These are phyloP conservation scores for Corythaeola cristata DNA, from an alignment of 2,113 vertebrate species.

Conservation along the genomic window DNA sequence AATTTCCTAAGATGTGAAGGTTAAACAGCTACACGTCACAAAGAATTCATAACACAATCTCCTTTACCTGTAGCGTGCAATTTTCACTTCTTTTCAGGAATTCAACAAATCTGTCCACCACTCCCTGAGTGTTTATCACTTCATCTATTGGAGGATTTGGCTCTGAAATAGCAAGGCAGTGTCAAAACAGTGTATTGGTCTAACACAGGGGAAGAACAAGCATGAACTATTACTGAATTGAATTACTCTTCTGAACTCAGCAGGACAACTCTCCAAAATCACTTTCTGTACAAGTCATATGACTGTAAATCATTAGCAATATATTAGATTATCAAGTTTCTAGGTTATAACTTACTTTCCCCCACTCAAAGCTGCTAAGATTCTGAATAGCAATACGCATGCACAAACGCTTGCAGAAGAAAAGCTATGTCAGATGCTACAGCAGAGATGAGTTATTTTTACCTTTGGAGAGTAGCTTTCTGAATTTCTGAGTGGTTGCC, in stretches of 20 bases:
- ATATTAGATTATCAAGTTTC: background rate
- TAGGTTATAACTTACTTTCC: background rate
- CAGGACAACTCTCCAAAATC: background rate
- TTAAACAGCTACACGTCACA: background rate
- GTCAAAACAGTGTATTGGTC: background rate
- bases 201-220: background rate
- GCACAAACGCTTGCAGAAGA: background rate
- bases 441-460: background rate
- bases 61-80: conserved; percentile 92
- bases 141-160: conserved; percentile 98
- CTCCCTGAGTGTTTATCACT: conserved; percentile 92
- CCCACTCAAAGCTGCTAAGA: background rate
- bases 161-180: conserved; percentile 75
- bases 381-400: background rate
- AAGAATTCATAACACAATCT: background rate
- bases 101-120: conserved; percentile 94
- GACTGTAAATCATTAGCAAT: background rate
- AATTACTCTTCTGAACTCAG: background rate
- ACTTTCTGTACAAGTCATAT: background rate
- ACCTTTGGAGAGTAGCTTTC: conserved; percentile 99
- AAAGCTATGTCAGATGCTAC: fast-evolving
- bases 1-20: background rate
- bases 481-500: conserved; percentile 94
- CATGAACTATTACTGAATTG: background rate
- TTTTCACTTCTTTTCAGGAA: conserved; percentile 93